Evolutionary conservation across 2,797 vertebrate species (phyloP).

Genomic region (Danionella dracula): DNA sequence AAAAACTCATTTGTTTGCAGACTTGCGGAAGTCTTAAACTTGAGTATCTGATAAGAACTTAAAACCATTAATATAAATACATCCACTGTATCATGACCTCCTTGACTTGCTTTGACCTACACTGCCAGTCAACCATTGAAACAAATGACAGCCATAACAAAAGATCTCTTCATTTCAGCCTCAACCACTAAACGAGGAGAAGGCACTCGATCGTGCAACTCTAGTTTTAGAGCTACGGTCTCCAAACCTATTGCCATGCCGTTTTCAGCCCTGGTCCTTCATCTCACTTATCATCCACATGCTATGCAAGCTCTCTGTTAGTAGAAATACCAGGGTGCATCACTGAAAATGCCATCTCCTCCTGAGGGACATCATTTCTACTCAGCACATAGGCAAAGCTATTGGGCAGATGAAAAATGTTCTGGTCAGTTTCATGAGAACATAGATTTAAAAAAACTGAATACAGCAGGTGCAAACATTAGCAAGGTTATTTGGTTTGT

Average conservation of each 20-base stretch:
- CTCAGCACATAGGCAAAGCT: not conserved
- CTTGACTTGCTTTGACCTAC: not conserved
- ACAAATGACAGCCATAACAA: not conserved
- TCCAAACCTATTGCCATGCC: not conserved
- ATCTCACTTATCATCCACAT: conserved; percentile 33
- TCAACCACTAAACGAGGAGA: not conserved
- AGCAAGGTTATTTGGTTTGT: not conserved
- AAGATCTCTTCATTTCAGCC: not conserved
- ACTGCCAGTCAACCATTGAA: not conserved
- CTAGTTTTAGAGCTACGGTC: not conserved
- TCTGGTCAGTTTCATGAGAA: not conserved
- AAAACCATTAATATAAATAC: not conserved
- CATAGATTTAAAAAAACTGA: conserved; percentile 4
- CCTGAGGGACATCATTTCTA: not conserved
- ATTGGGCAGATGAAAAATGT: not conserved
- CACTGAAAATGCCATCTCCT: too few species aligned
- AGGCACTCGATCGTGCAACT: not conserved
- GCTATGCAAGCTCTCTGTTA: conserved; percentile 11
- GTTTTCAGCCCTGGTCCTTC: not conserved
- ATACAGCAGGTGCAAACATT: conserved; percentile 16
- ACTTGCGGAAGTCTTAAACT: too few species aligned
- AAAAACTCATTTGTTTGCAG: conserved; percentile 3
- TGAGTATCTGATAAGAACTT: not conserved
- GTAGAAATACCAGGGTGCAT: too few species aligned
- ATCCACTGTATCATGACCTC: not conserved